Percentiles rank a stretch among this genome's conserved stretches.
Evolutionary conservation across 2,888 invertebrate genomes (phyloP).

Genomic region (Marronus borbonicus): DNA sequence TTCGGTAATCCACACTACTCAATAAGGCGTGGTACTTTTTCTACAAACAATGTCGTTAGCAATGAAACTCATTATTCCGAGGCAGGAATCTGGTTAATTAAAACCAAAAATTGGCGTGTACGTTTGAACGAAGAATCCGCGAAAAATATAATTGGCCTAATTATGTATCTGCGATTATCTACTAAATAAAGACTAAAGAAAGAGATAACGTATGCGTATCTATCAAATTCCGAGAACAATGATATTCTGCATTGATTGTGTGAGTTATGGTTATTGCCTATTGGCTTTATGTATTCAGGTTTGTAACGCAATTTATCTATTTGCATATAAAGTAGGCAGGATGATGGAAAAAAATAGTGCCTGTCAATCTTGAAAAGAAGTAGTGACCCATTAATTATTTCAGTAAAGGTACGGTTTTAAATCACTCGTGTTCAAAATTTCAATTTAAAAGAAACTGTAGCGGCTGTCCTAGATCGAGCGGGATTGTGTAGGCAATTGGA

Average conservation of each 20-base stretch:
- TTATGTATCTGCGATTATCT: background rate
- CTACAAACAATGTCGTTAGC: constrained; percentile 48
- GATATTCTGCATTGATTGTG: background rate
- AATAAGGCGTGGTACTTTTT: constrained; percentile 44
- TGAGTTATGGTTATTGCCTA: constrained; percentile 7
- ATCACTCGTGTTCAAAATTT: too few species aligned
- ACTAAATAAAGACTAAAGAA: background rate
- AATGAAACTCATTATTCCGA: constrained; percentile 46
- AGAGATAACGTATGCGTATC: background rate
- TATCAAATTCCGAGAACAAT: background rate
- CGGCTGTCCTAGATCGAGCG: too few species aligned
- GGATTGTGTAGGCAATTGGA: too few species aligned
- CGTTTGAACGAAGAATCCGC: background rate
- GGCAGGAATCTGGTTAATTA: constrained; percentile 16
- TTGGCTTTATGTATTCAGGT: background rate
- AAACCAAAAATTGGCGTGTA: background rate
- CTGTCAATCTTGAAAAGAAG: too few species aligned
- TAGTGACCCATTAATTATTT: too few species aligned
- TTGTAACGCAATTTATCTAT: background rate
- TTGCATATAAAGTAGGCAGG: too few species aligned
- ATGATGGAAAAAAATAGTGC: too few species aligned
- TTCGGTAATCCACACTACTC: constrained; percentile 12
- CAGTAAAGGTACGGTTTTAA: too few species aligned
- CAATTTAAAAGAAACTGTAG: too few species aligned
- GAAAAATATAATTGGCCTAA: background rate